A percentile compares a stretch with the other conserved stretches of the same genome.
Conservation (phyloP, 2,113 vertebrate species). For the Ophiodon elongatus region DNA sequence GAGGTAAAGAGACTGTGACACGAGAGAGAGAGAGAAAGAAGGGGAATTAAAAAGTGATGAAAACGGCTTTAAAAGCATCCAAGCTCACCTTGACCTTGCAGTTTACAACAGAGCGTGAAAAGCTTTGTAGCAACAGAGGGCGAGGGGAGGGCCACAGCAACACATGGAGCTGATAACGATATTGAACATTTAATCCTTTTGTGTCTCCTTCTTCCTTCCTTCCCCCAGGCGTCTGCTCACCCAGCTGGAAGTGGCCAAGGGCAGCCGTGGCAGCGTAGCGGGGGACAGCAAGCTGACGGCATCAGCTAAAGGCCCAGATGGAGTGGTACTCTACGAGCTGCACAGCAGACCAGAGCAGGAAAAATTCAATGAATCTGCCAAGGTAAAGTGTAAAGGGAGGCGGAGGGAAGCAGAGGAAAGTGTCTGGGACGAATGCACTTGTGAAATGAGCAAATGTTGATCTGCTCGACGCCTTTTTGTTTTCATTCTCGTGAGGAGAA, state of each 20-base stretch:
- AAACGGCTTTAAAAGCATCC: neutral
- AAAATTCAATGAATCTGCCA: constrained; percentile 91
- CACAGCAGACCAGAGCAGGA: constrained; percentile 94
- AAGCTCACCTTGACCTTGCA: constrained; percentile 18
- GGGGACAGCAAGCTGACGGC: constrained; percentile 76
- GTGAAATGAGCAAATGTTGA: constrained; percentile 19
- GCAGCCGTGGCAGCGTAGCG: constrained; percentile 73
- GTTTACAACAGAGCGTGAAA: constrained; percentile 17
- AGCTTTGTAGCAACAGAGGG: neutral
- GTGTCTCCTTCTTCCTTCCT: constrained; percentile 26
- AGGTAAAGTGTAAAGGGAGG: constrained; percentile 80
- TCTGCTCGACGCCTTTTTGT: neutral
- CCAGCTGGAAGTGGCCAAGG: constrained; percentile 91
- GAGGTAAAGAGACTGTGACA: neutral
- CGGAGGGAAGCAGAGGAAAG: constrained; percentile 11
- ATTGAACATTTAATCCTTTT: constrained; percentile 48
- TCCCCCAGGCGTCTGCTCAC: constrained; percentile 89
- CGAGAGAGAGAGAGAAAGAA: neutral
- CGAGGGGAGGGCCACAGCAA: neutral
- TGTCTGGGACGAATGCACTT: constrained; percentile 28
- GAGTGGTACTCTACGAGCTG: constrained; percentile 91
- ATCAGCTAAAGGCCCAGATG: constrained; percentile 71
- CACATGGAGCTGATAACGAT: constrained; percentile 24
- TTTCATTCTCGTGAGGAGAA: constrained; percentile 26
- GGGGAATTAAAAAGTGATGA: neutral